Base-by-base conservation (phyloP, 2,888 invertebrate genomes). In the Crossocerus cetratus region DNA sequence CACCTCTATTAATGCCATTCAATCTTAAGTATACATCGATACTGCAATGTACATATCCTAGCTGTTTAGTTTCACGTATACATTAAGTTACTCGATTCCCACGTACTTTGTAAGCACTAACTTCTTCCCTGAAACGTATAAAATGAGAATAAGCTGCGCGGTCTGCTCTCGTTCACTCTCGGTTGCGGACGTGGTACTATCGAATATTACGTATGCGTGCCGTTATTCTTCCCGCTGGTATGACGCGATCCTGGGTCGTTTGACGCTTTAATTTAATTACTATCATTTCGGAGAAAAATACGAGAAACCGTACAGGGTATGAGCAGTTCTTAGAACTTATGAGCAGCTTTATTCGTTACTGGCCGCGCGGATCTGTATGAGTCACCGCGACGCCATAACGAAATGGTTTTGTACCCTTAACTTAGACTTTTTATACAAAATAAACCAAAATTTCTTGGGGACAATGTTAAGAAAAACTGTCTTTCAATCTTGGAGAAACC, bases 301-400 rank as follows among this genome's bases (percentile, higher is more conserved):
- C 44, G 54, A 60, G 67, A 75, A 77, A 53, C 60, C 61, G 23
- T 75, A 66, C 43, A 23, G 58, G 23, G 55, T 63, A 66, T 64
- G 53, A 73, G 2, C 43, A 11, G 55, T 81, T 81, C 81, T 56
- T 8, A 60, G 81, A 81, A 78, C 22, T 53, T 1, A 42, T 32
- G 21, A 42, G 21, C 49, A 62, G 43, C 58, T 64, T 71, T 62
- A 72, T 62, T 68, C 63, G 16, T 49, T 49, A 49, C n/a, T 49
- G 49, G 14, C 14, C 14, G 61, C 43, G 62, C 53, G 59, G 68
- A 66, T 23, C 42, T 60, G 23, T 16, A 61, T 81, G 81, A 74
- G 69, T 81, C 81, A 81, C 73, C 64, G 20, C 13, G 77, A 42
- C 59, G 44, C n/a, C 59, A 62, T 75, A 77, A 55, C 54, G 13